A percentile compares a stretch with the other conserved stretches of the same genome.
These are phyloP conservation scores for Cephalotes varians DNA, from an alignment of 2,888 invertebrate genomes.

Conservation along the genomic window DNA sequence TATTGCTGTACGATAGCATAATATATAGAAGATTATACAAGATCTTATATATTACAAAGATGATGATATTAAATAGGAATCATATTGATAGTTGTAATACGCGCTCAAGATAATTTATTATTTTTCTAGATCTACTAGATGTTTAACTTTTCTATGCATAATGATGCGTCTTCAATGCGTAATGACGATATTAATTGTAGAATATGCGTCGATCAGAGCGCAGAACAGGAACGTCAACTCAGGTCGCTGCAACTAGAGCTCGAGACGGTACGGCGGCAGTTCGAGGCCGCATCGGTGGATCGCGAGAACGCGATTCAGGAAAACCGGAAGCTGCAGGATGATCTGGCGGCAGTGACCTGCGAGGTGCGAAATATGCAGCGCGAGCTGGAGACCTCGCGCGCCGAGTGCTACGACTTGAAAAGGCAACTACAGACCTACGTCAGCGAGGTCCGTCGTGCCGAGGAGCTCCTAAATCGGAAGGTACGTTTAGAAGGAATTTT, in stretches of 20 bases:
- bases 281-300: constrained; percentile 87
- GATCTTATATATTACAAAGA: not conserved
- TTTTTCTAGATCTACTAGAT: not conserved
- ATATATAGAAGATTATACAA: not conserved
- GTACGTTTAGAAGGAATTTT: constrained; percentile 80
- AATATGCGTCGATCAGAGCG: constrained; percentile 79
- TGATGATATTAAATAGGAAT: not conserved
- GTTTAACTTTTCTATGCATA: not conserved
- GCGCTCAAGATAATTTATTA: not conserved
- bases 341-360: constrained; percentile 89
- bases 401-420: constrained; percentile 91
- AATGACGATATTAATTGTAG: constrained; percentile 66
- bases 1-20: not conserved
- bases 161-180: not conserved
- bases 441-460: constrained; percentile 92
- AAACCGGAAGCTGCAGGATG: constrained; percentile 92
- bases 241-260: constrained; percentile 86
- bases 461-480: constrained; percentile 91
- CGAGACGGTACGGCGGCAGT: constrained; percentile 88
- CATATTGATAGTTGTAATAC: not conserved
- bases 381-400: constrained; percentile 90
- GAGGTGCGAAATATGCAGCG: constrained; percentile 89
- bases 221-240: constrained; percentile 81
- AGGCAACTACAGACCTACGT: constrained; percentile 93
- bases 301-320: constrained; percentile 89